A percentile compares a stretch with the other conserved stretches of the same genome.
phyloP scores from a whole-genome alignment of 2,113 vertebrate genomes.

The Stercorarius parasiticus region DNA sequence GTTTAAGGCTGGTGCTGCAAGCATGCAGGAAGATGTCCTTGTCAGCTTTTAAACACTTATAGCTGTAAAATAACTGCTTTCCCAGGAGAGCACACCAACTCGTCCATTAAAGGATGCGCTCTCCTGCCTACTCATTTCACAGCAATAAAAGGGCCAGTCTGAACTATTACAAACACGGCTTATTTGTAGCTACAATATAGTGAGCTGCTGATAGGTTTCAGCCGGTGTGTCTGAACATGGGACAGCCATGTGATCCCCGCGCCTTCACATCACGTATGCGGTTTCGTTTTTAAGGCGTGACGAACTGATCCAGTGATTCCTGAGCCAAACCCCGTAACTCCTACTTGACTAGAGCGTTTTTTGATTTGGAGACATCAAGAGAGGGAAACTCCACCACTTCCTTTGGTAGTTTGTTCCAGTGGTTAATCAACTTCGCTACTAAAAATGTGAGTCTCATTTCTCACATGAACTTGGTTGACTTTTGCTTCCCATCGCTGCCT shows the following conservation, averaged over 20 bases:
- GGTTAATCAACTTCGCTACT: not conserved
- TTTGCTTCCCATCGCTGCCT: not conserved
- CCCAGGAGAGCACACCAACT: not conserved
- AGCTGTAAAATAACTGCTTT: not conserved
- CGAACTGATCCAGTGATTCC: not conserved
- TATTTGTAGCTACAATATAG: not conserved
- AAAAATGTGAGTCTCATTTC: constrained; percentile 3
- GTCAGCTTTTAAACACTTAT: not conserved
- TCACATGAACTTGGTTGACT: not conserved
- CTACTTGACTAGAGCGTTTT: not conserved
- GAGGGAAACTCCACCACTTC: not conserved
- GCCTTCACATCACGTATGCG: accelerated
- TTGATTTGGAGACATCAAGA: not conserved
- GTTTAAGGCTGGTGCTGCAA: not conserved
- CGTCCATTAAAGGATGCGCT: not conserved
- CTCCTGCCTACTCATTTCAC: not conserved
- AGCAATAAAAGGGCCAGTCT: not conserved
- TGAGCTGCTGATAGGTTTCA: not conserved
- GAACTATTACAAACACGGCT: not conserved
- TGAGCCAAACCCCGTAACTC: not conserved
- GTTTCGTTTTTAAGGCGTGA: not conserved
- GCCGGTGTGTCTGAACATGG: not conserved
- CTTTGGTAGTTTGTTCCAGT: not conserved
- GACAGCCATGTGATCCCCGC: not conserved
- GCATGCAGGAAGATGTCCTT: accelerated